Conservation (phyloP, 2,113 vertebrate species). For the Aspiorhynchus laticeps region DNA sequence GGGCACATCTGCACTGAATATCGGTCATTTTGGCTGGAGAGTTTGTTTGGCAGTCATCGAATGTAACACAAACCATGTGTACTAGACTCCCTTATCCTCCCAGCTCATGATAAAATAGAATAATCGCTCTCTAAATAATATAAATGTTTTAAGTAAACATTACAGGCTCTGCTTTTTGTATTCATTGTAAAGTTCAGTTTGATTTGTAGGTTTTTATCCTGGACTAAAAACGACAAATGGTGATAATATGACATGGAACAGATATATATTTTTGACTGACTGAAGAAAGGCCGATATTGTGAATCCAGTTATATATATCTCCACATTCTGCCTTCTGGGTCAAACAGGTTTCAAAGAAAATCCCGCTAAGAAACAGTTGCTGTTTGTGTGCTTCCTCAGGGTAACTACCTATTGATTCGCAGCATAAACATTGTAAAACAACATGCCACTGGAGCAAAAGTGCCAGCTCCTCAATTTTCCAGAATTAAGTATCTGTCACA, state of each 20-base stretch:
- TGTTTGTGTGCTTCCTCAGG: conserved; percentile 23
- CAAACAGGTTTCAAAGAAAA: background rate
- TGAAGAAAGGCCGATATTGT: background rate
- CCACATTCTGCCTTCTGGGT: background rate
- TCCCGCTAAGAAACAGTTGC: conserved; percentile 1
- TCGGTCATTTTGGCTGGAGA: conserved; percentile 7
- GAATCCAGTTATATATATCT: background rate
- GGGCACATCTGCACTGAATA: conserved; percentile 46
- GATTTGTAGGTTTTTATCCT: background rate
- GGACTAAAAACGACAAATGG: conserved; percentile 3
- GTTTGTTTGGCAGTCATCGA: conserved; percentile 27
- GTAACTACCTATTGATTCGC: conserved; percentile 33
- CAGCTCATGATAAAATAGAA: conserved; percentile 18
- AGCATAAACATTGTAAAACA: conserved; percentile 35
- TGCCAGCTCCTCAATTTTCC: conserved; percentile 18
- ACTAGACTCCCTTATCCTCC: conserved; percentile 32
- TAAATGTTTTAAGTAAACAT: conserved; percentile 9
- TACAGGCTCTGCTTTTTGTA: conserved; percentile 20
- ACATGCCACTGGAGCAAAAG: background rate
- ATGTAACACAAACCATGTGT: conserved; percentile 37
- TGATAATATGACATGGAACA: background rate
- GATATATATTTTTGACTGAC: conserved; percentile 11
- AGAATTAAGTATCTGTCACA: conserved; percentile 23
- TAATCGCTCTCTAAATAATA: conserved; percentile 22
- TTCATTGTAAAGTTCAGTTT: background rate